These are phyloP conservation scores for Corticium candelabrum DNA, from an alignment of 37 sponge, comb jelly and placozoan species.

Conservation along the genomic window DNA sequence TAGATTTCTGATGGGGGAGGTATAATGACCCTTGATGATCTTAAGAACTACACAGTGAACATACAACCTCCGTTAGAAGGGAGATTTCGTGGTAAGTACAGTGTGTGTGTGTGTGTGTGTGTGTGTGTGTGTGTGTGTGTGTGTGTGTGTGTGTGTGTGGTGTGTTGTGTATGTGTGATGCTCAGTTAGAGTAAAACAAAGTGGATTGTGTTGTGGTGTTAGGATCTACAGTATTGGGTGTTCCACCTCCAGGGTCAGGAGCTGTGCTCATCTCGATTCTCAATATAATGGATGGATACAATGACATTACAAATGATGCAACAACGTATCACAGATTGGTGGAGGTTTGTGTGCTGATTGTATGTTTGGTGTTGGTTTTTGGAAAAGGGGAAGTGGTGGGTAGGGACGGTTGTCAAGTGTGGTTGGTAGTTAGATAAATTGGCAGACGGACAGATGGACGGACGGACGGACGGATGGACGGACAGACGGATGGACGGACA, in stretches of 20 bases:
- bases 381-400: no score
- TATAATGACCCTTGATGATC: slow-evolving; percentile 44
- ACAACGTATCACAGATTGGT: slow-evolving; percentile 39
- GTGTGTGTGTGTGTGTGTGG: no score
- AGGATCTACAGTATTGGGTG: slow-evolving; percentile 35
- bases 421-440: no score
- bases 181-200: neutral
- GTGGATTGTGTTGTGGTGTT: no score
- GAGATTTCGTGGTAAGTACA: slow-evolving; percentile 28
- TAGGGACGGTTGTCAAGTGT: no score
- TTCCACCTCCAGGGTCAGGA: slow-evolving; percentile 62
- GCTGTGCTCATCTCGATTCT: slow-evolving; percentile 51
- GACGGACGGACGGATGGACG: no score
- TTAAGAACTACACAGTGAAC: slow-evolving; percentile 28
- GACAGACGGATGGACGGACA: no score
- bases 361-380: no score
- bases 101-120: neutral
- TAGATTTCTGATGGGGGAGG: no score
- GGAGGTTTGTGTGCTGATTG: no score
- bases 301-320: neutral
- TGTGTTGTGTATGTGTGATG: neutral
- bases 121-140: neutral
- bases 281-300: slow-evolving; percentile 45
- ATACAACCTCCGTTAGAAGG: slow-evolving; percentile 21
- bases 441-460: no score